Base-by-base conservation (phyloP, 2,113 vertebrate species). In the Athene cunicularia region DNA sequence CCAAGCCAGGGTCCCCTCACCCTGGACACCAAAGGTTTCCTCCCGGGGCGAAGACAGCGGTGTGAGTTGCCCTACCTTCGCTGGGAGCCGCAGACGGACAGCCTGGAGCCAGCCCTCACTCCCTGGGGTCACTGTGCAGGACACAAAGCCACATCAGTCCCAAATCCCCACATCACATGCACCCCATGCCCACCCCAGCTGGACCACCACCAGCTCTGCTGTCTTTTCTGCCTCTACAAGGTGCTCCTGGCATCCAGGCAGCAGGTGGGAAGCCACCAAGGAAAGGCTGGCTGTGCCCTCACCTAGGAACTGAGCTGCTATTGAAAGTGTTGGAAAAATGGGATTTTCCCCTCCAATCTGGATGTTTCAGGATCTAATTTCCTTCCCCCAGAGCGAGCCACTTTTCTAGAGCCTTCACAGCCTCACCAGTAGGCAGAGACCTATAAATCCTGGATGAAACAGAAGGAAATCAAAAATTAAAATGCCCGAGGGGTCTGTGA, bases 221-320 rank as follows among this genome's bases (percentile, higher is more conserved):
- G 91, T 62, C 12, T 90, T 74, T 73, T 11, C 74, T 55, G 23
- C n/a, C 49, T 28, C 26, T n/a, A 1, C 0, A 0, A 88, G 71
- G 17, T 33, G 12, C 39, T 66, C 24, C 35, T 26, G 68, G 26
- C 26, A n/a, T 53, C 50, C 53, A 37, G n/a, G 43, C 55, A 70
- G 39, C 0, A 1, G 47, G 18, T 0, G 1, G 63, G 59, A 76
- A 39, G 49, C 13, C 28, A 18, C 53, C 66, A 72, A 59, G 45
- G 45, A 90, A 59, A 8, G n/a, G 12, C 66, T 88, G 62, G 24
- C 15, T 26, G 24, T 70, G 14, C 26, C 27, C 68, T 88, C 64
- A 76, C 23, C 72, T 84, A 79, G 72, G 52, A 80, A n/a, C 30
- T 6, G 59, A 88, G 53, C 79, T 80, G 45, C 39, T 92, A 33